Evolutionary conservation across 2,113 vertebrate species (phyloP), one percentile per base, ranked within the genome.

Genomic region (Panthera tigris): DNA sequence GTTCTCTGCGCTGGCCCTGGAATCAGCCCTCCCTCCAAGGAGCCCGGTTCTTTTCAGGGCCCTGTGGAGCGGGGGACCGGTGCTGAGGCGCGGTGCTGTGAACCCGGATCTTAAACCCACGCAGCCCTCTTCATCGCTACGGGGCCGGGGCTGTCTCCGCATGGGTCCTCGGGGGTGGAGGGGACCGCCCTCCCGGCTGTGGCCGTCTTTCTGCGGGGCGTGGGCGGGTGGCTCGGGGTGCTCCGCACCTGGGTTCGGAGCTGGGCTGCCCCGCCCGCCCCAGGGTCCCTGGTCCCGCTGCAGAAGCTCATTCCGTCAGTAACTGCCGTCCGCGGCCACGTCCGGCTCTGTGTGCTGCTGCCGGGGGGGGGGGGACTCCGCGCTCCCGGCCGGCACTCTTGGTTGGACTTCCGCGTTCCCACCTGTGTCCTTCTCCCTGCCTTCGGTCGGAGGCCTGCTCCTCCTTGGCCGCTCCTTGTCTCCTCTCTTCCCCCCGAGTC

Each of bases 191-290:
- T 23, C 78, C 50, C 1, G 50, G 50, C 25, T 7, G 50, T 1
- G 31, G 4, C 5, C 0, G 10, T 5, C 11, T 21, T 25, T 25
- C 48, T 1, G 6, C 33, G 0, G 19, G 48, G 78, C 7, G 31
- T 48, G 74, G 74, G 31, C 31, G 19, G 31, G 3, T 11, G 16
- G 29, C 16, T 48, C 14, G 6, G 29, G 29, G 76, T 33, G 29
- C 48, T 31, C 4, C 2, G 48, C 29, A 10, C 76, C 76, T 33
- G 8, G 16, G 29, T 33, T 48, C 76, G 33, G 48, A 31, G 29
- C 0, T 10, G 12, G 31, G 76, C 10, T 12, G 18, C 9, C 76
- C 31, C 0, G 1, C 4, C 18, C 0, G 19, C 48, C 18, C 48
- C 76, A 1, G 31, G 31, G 48, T 50, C 11, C 76, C 45, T 0